phyloP scores from a whole-genome alignment of 2,113 vertebrate species.

The Ondatra zibethicus region DNA sequence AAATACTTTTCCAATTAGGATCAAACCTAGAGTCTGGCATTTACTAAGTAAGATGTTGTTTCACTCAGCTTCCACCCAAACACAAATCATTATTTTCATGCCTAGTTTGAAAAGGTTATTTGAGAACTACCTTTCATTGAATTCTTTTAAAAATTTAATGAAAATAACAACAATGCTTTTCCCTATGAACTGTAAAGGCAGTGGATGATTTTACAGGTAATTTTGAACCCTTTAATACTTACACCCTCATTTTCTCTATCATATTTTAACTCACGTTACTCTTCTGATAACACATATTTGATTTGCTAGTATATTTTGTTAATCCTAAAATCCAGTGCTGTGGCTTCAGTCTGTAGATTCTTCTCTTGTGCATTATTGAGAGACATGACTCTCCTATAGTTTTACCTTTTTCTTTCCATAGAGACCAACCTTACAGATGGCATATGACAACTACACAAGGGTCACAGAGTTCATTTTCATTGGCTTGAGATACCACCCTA shows the following conservation, averaged over 20 bases:
- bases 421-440: conserved; percentile 9
- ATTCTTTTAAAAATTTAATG: not conserved
- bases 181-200: not conserved
- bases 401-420: not conserved
- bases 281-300: not conserved
- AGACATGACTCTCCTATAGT: not conserved
- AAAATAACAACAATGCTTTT: not conserved
- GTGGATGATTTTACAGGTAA: not conserved
- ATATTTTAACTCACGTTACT: not conserved
- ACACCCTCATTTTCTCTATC: not conserved
- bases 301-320: not conserved
- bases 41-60: not conserved
- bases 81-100: not conserved
- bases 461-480: conserved; percentile 70
- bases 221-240: not conserved
- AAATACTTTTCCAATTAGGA: not conserved
- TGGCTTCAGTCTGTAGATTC: not conserved
- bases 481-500: conserved; percentile 42
- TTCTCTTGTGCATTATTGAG: not conserved
- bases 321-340: not conserved
- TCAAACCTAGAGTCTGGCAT: not conserved
- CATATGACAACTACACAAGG: conserved; percentile 29
- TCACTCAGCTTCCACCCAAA: not conserved
- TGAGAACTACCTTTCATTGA: not conserved
- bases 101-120: not conserved